A percentile compares a stretch with the other conserved stretches of the same genome.
Evolutionary conservation across 2,797 vertebrate species (phyloP).

Genomic region (Gobionotothen gibberifrons): DNA sequence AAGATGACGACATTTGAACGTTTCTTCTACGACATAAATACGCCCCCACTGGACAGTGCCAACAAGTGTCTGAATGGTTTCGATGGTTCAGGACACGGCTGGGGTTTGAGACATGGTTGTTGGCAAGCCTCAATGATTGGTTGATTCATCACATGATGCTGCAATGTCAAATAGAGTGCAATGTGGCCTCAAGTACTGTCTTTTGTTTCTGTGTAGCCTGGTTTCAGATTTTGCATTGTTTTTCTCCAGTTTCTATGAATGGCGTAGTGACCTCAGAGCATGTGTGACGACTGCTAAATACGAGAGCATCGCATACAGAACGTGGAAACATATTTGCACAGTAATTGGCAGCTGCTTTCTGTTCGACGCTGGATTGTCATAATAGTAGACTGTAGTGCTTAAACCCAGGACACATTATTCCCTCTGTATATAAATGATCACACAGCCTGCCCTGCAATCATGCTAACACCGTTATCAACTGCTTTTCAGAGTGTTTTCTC

Average conservation of each 20-base stretch:
- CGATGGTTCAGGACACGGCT: too few species aligned
- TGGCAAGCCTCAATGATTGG: too few species aligned
- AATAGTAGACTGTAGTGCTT: slow-evolving; percentile 41
- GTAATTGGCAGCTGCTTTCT: slow-evolving; percentile 55
- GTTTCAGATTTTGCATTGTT: slow-evolving; percentile 1
- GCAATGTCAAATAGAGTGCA: background rate
- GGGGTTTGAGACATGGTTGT: too few species aligned
- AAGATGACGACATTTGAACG: too few species aligned
- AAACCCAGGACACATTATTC: slow-evolving; percentile 27
- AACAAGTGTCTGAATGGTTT: too few species aligned
- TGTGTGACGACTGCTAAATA: slow-evolving; percentile 1
- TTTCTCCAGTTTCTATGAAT: background rate
- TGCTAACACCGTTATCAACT: slow-evolving; percentile 8
- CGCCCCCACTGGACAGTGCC: too few species aligned
- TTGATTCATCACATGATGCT: background rate
- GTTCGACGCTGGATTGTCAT: slow-evolving; percentile 46
- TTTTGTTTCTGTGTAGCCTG: background rate
- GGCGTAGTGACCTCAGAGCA: background rate
- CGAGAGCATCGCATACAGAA: background rate
- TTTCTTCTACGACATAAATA: too few species aligned
- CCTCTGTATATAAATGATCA: slow-evolving; percentile 7
- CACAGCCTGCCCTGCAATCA: slow-evolving; percentile 49
- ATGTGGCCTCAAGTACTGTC: too few species aligned
- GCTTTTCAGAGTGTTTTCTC: background rate
- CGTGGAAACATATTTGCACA: slow-evolving; percentile 15